Evolutionary conservation across 2,113 vertebrate genomes (phyloP), one percentile per base, ranked within the genome.

Genomic region (Crotalus helleri): DNA sequence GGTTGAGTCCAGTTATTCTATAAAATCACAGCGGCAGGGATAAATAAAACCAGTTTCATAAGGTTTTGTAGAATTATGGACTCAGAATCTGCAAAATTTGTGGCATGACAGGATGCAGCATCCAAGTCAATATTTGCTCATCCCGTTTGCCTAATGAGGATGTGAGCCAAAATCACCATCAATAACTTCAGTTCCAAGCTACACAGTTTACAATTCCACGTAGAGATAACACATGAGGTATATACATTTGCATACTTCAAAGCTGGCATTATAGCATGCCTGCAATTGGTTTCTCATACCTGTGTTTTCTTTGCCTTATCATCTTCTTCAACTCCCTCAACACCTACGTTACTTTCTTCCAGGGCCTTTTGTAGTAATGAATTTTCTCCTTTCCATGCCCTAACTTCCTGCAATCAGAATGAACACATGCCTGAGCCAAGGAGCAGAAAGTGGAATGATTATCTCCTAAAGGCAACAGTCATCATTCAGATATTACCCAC

Each of bases 321-420:
- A 91, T 98, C 98, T 97, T 98, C 98, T 74, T 98, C 97, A 94
- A 97, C 98, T 96, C 97, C 98, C 0, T 95, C 98, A 91, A 95
- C 97, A 95, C 95, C 97, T 95, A 24, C 96, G 94, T 97, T 98
- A 93, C 98, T 97, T 95, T 99, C 98, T 94, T 98, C 97, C 57
- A 95, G 55, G 1, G 95, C 97, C 97, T 98, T 98, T 96, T 96
- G 98, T 64, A 98, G 97, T 96, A 97, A 95, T 1, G 98, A 98
- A 94, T 98, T 98, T 49, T 99, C 98, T 95, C 98, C 99, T 95
- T 96, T 97, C 96, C 98, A 98, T 95, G 97, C 98, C 95, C 97
- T 98, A 94, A 98, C 98, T 93, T 99, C 99, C 99, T 99, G 97
- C 26, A 88, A 95, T 93, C 91, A 93, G 90, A 93, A 95, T 57